phyloP scores from a whole-genome alignment of 2,113 vertebrate species.

The Oceanites oceanicus region DNA sequence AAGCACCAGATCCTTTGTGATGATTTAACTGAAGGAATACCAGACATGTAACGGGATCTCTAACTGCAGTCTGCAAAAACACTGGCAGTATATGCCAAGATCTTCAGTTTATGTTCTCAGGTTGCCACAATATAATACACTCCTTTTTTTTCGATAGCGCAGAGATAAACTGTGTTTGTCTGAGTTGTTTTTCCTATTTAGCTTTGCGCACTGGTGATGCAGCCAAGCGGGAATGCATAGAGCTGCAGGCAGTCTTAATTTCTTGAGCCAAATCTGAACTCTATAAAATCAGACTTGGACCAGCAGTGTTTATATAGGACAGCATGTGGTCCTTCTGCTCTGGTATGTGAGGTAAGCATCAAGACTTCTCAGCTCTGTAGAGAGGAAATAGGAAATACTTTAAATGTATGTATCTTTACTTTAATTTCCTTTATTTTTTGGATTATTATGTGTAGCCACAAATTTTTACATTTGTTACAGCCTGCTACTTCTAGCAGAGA shows the following conservation, averaged over 20 bases:
- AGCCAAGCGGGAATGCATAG: background rate
- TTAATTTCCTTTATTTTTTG: constrained; percentile 9
- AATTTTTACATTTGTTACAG: background rate
- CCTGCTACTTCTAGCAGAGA: background rate
- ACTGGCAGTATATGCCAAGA: background rate
- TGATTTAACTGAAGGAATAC: background rate
- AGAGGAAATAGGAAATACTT: constrained; percentile 29
- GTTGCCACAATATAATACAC: background rate
- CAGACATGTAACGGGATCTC: background rate
- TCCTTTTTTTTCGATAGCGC: background rate
- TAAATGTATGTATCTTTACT: background rate
- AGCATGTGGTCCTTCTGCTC: constrained; percentile 19
- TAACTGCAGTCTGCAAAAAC: background rate
- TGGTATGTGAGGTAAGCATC: constrained; percentile 16
- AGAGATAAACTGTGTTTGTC: background rate
- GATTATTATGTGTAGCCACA: background rate
- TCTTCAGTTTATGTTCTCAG: background rate
- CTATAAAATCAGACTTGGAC: constrained; percentile 18
- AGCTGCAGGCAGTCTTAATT: background rate
- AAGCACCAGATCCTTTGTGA: background rate
- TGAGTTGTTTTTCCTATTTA: background rate
- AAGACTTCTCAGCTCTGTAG: background rate
- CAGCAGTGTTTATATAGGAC: background rate
- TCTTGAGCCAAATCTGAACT: constrained; percentile 18
- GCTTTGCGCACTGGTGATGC: background rate